Evolutionary conservation across 2,797 vertebrate genomes (phyloP).

Genomic region (Periparus ater): DNA sequence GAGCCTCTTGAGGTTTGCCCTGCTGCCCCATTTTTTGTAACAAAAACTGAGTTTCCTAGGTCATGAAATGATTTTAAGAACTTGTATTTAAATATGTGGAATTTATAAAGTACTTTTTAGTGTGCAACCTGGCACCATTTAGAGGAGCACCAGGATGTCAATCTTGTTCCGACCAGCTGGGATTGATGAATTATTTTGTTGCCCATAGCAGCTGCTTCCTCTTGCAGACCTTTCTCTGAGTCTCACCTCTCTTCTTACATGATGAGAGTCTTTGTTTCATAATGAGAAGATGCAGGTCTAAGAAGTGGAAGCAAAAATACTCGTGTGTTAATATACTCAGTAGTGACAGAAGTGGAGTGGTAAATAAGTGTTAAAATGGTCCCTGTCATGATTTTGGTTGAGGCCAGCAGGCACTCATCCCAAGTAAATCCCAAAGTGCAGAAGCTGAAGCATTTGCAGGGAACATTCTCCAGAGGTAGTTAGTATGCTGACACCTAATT

Average conservation of each 20-base stretch:
- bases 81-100: background rate
- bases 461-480: background rate
- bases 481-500: background rate
- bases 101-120: background rate
- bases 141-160: background rate
- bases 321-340: background rate
- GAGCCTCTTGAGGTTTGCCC: background rate
- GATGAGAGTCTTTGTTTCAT: background rate
- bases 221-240: background rate
- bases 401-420: background rate
- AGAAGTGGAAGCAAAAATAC: background rate
- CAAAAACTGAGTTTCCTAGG: background rate
- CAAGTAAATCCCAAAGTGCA: background rate
- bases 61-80: background rate
- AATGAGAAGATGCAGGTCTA: background rate
- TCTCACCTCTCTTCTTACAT: background rate
- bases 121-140: background rate
- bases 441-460: background rate
- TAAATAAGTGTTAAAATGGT: background rate
- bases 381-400: background rate
- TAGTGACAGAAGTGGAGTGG: background rate
- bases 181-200: background rate
- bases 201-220: background rate
- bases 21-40: background rate
- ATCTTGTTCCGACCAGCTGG: background rate